Conservation (phyloP, 2,888 invertebrate species). For the Rotaria macrura region DNA sequence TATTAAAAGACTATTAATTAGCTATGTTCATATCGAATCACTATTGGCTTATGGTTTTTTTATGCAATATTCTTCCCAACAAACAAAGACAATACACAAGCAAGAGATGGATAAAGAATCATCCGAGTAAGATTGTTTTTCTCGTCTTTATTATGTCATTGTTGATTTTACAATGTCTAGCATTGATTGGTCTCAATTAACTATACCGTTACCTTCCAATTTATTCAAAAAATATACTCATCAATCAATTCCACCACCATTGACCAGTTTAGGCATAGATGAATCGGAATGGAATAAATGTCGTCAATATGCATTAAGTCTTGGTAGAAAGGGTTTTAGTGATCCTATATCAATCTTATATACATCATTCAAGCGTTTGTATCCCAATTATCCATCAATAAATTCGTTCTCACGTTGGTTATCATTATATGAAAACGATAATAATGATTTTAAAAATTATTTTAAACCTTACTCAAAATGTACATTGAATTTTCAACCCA, state of each 20-base stretch:
- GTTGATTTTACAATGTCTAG: not conserved
- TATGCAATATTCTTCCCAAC: not conserved
- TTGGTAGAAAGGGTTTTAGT: not conserved
- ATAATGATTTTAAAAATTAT: not conserved
- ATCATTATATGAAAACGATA: not conserved
- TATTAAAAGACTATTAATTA: not conserved
- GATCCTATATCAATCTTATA: not conserved
- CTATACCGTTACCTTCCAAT: not conserved
- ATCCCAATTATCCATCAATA: not conserved
- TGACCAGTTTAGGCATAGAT: not conserved
- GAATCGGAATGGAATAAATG: not conserved
- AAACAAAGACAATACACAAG: not conserved
- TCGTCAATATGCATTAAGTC: not conserved
- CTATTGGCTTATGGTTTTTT: not conserved
- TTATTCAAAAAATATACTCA: not conserved
- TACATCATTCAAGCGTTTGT: not conserved
- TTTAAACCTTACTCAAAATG: not conserved
- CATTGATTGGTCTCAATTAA: not conserved
- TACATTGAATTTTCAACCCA: not conserved
- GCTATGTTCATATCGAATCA: not conserved
- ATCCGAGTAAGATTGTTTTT: not conserved
- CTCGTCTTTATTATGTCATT: not conserved
- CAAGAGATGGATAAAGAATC: not conserved
- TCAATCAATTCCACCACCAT: not conserved
- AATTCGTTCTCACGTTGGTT: constrained; percentile 9